These are phyloP conservation scores for Drosophila teissieri DNA, from an alignment of 1,140 invertebrate species.

Conservation along the genomic window DNA sequence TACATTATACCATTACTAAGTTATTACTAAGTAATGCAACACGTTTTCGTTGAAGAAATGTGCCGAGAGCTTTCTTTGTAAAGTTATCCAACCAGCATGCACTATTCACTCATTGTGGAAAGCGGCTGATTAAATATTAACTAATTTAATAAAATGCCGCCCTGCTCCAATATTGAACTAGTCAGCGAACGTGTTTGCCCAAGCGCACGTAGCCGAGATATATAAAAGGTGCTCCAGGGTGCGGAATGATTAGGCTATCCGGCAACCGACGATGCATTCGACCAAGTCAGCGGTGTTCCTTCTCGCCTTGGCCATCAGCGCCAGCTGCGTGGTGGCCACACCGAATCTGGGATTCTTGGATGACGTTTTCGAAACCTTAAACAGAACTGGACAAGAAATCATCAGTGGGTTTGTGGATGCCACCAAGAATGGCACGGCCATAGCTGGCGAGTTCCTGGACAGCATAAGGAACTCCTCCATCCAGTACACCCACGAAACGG, in stretches of 20 bases:
- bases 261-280: conserved; percentile 46
- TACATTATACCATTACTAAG: too few relatives aligned
- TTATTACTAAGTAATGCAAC: too few relatives aligned
- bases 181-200: conserved; percentile 1
- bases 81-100: conserved; percentile 30
- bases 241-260: conserved; percentile 22
- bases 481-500: neutral
- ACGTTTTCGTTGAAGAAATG: neutral
- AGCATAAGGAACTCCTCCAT: conserved; percentile 9
- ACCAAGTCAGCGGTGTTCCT: conserved; percentile 54
- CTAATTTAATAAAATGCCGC: conserved; percentile 33
- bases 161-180: conserved; percentile 46
- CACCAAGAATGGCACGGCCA: conserved; percentile 9
- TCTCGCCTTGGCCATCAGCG: conserved; percentile 49
- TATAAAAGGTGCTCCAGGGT: conserved; percentile 44
- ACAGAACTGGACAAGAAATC: conserved; percentile 9
- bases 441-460: neutral
- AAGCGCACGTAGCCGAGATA: neutral
- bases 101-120: neutral
- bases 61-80: conserved; percentile 3
- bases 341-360: conserved; percentile 14
- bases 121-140: conserved; percentile 70
- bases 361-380: conserved; percentile 21
- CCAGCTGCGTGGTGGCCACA: conserved; percentile 24
- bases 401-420: conserved; percentile 7